These are phyloP conservation scores for Dicrurus megarhynchus DNA, from an alignment of 2,113 vertebrate species.

Conservation along the genomic window DNA sequence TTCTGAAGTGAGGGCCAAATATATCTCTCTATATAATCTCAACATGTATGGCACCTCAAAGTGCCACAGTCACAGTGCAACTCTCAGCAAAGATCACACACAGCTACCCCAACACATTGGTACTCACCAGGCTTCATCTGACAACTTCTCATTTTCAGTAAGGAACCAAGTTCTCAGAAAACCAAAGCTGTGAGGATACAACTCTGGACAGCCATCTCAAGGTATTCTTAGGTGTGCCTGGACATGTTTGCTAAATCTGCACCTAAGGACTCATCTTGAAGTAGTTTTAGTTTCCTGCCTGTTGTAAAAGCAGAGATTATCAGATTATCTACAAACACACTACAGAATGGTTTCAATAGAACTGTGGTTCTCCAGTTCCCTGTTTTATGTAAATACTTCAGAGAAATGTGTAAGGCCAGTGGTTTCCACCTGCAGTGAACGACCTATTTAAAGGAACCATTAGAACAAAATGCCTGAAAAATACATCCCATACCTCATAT, in stretches of 20 bases:
- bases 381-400: background rate
- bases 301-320: background rate
- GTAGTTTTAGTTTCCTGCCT: background rate
- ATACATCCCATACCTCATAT: fast-evolving
- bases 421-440: background rate
- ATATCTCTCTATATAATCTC: background rate
- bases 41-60: background rate
- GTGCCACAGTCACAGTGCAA: background rate
- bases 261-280: background rate
- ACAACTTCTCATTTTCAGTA: background rate
- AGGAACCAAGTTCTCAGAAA: background rate
- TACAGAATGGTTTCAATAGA: background rate
- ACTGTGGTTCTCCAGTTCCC: background rate
- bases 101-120: fast-evolving
- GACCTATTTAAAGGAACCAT: background rate
- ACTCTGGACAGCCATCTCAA: background rate
- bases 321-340: background rate
- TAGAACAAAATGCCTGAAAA: background rate
- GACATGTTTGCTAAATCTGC: background rate
- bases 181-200: background rate
- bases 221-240: background rate
- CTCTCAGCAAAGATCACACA: background rate
- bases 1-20: background rate
- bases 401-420: background rate
- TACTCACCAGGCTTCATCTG: background rate